Base-by-base conservation (phyloP, 2,888 invertebrate genomes). In the Heliconius erato region DNA sequence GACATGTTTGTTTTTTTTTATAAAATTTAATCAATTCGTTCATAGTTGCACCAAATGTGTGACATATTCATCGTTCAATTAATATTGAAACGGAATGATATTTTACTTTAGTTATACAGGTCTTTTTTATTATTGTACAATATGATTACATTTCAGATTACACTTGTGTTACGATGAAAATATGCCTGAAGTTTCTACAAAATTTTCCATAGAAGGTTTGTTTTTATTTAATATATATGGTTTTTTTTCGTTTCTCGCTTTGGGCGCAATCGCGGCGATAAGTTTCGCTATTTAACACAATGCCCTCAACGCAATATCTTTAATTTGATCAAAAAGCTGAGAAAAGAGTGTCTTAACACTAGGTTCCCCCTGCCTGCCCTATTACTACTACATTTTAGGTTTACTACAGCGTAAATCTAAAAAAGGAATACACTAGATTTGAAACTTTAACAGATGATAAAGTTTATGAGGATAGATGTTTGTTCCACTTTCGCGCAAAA, bases 111-210 rank as follows among this genome's bases (percentile, higher is more conserved):
- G 19, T 54, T 54, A 6, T 54, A 49, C 49, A 23, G 19, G 0
- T 6, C 23, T 54, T 49, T 54, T 54, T 54, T 54, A 54, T 54
- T 54, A 54, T 54, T 54, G 23, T 54, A 54, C 19, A 63, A 63
- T 63, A 63, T 63, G n/a, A n/a, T 59, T 49, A 5, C 79, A 19
- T 83, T 72, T n/a, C 77, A 79, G 85, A 67, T 40, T 28, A 69
- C 23, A 16, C 49, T 81, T 74, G 68, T 65, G 59, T 23, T 78
- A 40, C 16, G 88, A 87, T 68, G 80, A 79, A n/a, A 35, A 86
- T 85, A 85, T 85, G 23, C 23, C 44, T 1, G 74, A 79, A 68
- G n/a, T 79, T n/a, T 86, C 72, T 63, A n/a, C 26, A 63, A 44
- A 40, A 9, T 76, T 76, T 35, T 76, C 76, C 0, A 76, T 76